phyloP scores from a whole-genome alignment of 1,140 invertebrate species.

The Aricia agestis region DNA sequence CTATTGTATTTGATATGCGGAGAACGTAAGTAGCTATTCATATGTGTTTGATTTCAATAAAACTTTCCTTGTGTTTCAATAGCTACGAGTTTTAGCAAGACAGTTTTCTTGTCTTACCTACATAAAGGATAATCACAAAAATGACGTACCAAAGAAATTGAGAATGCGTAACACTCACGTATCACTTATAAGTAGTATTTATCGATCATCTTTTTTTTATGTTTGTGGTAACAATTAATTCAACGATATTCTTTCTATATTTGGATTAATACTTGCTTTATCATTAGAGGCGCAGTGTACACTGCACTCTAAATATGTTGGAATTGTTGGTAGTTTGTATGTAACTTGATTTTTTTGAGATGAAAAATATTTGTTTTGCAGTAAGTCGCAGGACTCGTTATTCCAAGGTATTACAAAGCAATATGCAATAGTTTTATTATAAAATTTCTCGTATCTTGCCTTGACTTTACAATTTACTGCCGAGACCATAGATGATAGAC shows the following conservation, averaged over 20 bases:
- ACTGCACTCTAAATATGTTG: too few species aligned
- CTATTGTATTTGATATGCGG: not conserved
- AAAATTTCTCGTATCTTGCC: too few species aligned
- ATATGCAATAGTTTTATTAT: too few species aligned
- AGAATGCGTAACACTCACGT: not conserved
- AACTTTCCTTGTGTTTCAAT: not conserved
- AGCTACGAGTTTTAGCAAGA: not conserved
- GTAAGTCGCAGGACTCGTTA: too few species aligned
- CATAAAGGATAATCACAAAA: not conserved
- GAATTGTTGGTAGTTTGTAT: too few species aligned
- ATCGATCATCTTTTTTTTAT: not conserved
- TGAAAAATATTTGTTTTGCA: too few species aligned
- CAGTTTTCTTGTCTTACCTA: not conserved
- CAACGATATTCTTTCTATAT: not conserved
- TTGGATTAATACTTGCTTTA: too few species aligned
- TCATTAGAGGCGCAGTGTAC: too few species aligned
- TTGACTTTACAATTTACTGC: too few species aligned
- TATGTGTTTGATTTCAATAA: conserved; percentile 3
- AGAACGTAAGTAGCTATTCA: not conserved
- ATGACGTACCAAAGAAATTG: not conserved
- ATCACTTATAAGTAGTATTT: not conserved
- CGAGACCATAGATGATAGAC: too few species aligned
- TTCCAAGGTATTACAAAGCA: too few species aligned
- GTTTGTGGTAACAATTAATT: not conserved
- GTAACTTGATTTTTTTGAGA: too few species aligned